Base-by-base conservation (phyloP, 2,113 vertebrate species). In the Jacana jacana region DNA sequence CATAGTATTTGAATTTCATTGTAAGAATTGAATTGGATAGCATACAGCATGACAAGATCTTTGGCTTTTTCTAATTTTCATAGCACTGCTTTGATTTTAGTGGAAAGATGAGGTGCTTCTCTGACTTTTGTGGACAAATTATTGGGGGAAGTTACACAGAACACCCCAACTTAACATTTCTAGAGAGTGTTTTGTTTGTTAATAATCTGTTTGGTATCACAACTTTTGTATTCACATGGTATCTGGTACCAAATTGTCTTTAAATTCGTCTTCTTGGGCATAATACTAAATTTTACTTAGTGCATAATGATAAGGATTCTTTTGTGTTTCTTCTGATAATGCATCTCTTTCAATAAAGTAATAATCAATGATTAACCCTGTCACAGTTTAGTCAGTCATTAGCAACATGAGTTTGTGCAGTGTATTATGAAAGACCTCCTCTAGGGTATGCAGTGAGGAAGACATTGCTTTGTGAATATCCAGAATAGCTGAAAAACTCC, bases 401-500 rank as follows among this genome's bases (percentile, higher is more conserved):
- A 68, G 12, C 42, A 77, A 92, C 42, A 66, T 10, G 39, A 84
- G 20, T 68, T 76, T 86, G 28, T 66, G 52, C 92, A 69, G 81
- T 78, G 19, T 60, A n/a, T 49, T 86, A 87, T 12, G 95, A 98
- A 28, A 97, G 98, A 6, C 88, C 96, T 27, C 94, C 98, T 97
- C 96, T 98, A 55, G 97, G 76, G 11, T 98, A 69, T 97, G 98
- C 98, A 98, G 98, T 16, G 81, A 98, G 37, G 97, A 98, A 86
- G 96, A 97, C 23, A n/a, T 24, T 65, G 94, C 98, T 85, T 96
- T 98, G 3, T 98, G 95, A 44, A 98, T 98, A 68, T 97, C 95
- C 13, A 93, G 91, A 78, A 85, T 70, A 49, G 96, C 76, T 77
- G 91, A 94, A 93, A 96, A 93, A 30, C 11, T 93, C 79, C 60